Evolutionary conservation across 2,888 invertebrate genomes (phyloP).

Genomic region (Theretra japonica): DNA sequence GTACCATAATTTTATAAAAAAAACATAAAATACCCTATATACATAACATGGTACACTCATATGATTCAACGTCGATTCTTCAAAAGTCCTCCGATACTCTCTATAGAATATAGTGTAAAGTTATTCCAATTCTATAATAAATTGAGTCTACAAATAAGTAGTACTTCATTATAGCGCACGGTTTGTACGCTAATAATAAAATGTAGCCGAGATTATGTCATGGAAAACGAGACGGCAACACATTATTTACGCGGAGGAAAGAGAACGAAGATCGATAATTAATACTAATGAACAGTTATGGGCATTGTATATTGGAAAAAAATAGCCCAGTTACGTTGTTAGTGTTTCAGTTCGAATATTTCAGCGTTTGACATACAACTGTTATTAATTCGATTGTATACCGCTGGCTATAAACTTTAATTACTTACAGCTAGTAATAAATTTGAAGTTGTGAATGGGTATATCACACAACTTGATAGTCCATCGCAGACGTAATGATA

Average conservation of each 20-base stretch:
- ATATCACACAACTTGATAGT: neutral
- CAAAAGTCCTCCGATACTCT: neutral
- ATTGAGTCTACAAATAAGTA: conserved; percentile 5
- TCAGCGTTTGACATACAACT: neutral
- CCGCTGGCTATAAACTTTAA: neutral
- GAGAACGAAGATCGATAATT: neutral
- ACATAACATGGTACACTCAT: too few species aligned
- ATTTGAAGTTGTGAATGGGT: neutral
- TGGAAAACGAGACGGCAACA: neutral
- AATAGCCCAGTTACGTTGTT: neutral
- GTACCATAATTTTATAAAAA: too few species aligned
- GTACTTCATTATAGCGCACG: neutral
- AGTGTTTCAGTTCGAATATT: neutral
- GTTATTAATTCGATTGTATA: neutral
- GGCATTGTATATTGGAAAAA: neutral
- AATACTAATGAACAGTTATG: conserved; percentile 20
- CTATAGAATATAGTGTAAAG: neutral
- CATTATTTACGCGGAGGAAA: neutral
- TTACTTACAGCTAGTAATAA: neutral
- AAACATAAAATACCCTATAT: too few species aligned
- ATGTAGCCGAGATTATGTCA: conserved; percentile 18
- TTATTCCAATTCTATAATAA: conserved; percentile 1
- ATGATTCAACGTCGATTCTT: neutral
- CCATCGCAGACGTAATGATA: neutral
- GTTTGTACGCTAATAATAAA: conserved; percentile 21